Evolutionary conservation across 2,888 invertebrate genomes (phyloP), one percentile per base, ranked within the genome.

Genomic region (Cryptus viduatorius): DNA sequence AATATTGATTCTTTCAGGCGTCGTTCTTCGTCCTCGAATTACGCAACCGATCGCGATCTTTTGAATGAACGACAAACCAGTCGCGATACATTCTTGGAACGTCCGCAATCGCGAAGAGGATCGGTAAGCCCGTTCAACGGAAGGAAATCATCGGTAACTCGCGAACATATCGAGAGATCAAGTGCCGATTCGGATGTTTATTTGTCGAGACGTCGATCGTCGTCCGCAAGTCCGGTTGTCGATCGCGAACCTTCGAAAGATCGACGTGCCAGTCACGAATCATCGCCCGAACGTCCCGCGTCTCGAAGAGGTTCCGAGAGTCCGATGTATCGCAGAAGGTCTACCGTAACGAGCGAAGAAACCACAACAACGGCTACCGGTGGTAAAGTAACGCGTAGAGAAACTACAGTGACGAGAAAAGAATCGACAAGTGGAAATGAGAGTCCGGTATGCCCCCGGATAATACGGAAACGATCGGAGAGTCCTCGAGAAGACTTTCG

Each of bases 291-390:
- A 56, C 65, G 65, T 24, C 61, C 71, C 0, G 14, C 4, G n/a
- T 85, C 82, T 29, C 79, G 68, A 31, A 64, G 29, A 68, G 53
- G 81, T 68, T 84, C 78, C 10, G 42, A 72, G n/a, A 73, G 78
- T 72, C 82, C 82, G 42, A 3, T 46, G 12, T 37, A 44, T 61
- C 46, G 61, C 48, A 10, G 61, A 68, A 42, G n/a, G 53, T 82
- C 82, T 10, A 56, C 65, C 4, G 46, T 67, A 24, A 79, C 16
- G 19, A 71, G 19, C 16, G 69, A 65, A 50, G 10, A 68, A 16
- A 24, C 37, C 14, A 64, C 3, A 7, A 14, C 4, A 19, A 75
- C 56, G 72, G 50, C 12, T 24, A 42, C 44, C 37, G 50, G 29
- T 31, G 56, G 24, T 71, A 42, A 64, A 50, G 16, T 19, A 1